Evolutionary conservation across 2,113 vertebrate species (phyloP).

Genomic region (Alligator mississippiensis): DNA sequence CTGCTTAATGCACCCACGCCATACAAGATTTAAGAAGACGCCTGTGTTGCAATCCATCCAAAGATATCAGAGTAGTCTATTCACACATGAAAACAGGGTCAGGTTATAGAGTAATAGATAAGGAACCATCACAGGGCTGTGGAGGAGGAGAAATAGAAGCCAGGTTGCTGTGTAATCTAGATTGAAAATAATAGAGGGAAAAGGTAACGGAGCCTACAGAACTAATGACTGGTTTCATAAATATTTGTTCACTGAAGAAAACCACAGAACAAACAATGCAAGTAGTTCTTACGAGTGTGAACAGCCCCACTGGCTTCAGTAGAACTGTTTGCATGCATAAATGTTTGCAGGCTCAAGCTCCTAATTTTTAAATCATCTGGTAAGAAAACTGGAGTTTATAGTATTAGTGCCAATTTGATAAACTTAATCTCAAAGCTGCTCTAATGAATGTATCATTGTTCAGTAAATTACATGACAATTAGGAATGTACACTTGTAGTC

Average conservation of each 20-base stretch:
- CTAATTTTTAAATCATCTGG: rapidly evolving
- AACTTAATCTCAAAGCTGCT: rapidly evolving
- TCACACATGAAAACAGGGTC: neutral
- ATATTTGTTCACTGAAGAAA: neutral
- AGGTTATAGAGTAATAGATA: neutral
- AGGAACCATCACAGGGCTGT: neutral
- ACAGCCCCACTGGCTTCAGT: neutral
- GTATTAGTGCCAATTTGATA: rapidly evolving
- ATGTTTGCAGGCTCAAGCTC: neutral
- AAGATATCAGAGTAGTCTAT: neutral
- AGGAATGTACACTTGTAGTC: neutral
- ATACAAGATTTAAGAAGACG: neutral
- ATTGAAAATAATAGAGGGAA: neutral
- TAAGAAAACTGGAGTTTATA: neutral
- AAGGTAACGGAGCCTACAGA: neutral
- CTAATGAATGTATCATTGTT: rapidly evolving
- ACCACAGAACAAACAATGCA: neutral
- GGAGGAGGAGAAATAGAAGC: neutral
- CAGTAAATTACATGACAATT: rapidly evolving
- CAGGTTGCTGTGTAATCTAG: neutral
- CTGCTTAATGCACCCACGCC: neutral
- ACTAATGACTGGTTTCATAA: conserved; percentile 22
- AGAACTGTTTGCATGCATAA: neutral
- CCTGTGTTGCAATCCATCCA: neutral
- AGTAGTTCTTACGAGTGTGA: neutral